Conservation (phyloP, 2,797 vertebrate species). For the Tenualosa ilisha region DNA sequence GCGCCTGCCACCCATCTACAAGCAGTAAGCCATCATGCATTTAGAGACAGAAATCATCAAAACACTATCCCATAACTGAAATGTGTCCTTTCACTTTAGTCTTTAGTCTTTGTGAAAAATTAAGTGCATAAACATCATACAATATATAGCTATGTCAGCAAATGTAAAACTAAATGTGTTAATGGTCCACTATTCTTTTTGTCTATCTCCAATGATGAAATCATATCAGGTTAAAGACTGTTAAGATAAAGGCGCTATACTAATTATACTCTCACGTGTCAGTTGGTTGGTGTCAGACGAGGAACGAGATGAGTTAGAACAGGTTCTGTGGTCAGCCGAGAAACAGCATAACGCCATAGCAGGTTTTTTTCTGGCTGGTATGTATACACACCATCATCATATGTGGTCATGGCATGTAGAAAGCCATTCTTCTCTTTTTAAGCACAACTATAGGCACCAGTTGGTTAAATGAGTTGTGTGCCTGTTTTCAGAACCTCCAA, state of each 20-base stretch:
- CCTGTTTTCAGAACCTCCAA: conserved; percentile 69
- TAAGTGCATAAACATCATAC: background rate
- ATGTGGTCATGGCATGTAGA: background rate
- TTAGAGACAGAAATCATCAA: background rate
- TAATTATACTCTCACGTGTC: conserved; percentile 27
- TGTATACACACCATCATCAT: conserved; percentile 8
- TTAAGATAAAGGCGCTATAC: background rate
- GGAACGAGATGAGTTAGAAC: conserved; percentile 66
- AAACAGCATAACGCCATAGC: conserved; percentile 69
- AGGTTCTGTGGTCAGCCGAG: conserved; percentile 75
- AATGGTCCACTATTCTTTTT: background rate
- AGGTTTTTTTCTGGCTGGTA: conserved; percentile 80
- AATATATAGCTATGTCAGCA: background rate
- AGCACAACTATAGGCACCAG: too few relatives aligned
- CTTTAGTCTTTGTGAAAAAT: background rate
- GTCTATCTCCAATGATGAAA: background rate
- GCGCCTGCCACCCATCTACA: conserved; percentile 61
- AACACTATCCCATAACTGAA: background rate
- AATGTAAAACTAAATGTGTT: background rate
- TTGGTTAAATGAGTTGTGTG: background rate
- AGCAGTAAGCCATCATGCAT: conserved; percentile 68
- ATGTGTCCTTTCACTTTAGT: background rate
- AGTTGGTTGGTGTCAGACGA: conserved; percentile 73
- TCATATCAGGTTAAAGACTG: background rate
- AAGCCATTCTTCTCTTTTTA: too few relatives aligned